phyloP scores from a whole-genome alignment of 2,113 vertebrate genomes.

The Lagenorhynchus albirostris region DNA sequence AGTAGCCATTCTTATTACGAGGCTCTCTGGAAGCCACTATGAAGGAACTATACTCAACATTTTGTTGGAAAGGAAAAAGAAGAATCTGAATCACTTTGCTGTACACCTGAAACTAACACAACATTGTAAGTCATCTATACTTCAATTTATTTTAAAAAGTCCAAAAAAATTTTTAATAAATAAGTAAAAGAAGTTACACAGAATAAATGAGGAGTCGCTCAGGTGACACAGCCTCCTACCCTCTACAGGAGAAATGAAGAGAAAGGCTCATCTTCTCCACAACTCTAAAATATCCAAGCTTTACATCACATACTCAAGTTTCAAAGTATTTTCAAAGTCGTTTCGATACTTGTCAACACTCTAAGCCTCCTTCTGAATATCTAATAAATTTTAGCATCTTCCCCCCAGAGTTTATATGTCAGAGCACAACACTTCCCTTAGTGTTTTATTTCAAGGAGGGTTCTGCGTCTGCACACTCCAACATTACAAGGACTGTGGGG shows the following conservation, averaged over 20 bases:
- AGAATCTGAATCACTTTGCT: not conserved
- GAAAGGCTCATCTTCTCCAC: not conserved
- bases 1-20: not conserved
- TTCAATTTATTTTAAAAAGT: not conserved
- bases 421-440: not conserved
- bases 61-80: not conserved
- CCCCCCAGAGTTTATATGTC: not conserved
- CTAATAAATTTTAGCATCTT: not conserved
- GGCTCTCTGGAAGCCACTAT: not conserved
- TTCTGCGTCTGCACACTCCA: not conserved
- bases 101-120: too few species aligned
- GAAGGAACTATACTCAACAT: not conserved
- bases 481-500: not conserved
- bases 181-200: not conserved
- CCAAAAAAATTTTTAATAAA: not conserved
- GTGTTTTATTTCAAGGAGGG: not conserved
- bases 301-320: not conserved
- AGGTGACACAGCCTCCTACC: not conserved
- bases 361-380: not conserved
- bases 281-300: constrained; percentile 33
- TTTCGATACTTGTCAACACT: not conserved
- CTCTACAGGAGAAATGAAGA: not conserved
- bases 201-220: not conserved
- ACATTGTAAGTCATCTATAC: not conserved
- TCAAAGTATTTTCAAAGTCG: not conserved